Conservation (phyloP, 1,140 invertebrate species). For the Meloidogyne exigua region DNA sequence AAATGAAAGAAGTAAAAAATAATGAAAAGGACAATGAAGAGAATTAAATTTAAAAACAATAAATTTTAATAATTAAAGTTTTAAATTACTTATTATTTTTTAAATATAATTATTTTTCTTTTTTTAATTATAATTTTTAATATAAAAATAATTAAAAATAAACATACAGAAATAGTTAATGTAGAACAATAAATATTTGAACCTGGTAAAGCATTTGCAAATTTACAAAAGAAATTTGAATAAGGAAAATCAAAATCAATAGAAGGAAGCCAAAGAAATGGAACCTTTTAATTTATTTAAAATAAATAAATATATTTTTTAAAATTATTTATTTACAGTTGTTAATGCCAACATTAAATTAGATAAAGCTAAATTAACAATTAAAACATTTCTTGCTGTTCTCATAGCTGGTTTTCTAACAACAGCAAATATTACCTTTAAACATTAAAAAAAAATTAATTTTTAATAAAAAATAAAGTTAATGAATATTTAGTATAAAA, state of each 20-base stretch:
- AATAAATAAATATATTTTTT: slow-evolving; percentile 1
- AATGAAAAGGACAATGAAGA: neutral
- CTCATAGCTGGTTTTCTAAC: slow-evolving; percentile 58
- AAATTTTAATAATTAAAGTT: no score
- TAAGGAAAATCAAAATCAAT: slow-evolving; percentile 65
- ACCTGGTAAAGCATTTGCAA: slow-evolving; percentile 64
- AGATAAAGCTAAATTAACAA: slow-evolving; percentile 65
- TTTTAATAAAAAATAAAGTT: neutral
- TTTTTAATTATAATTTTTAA: neutral
- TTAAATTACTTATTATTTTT: neutral
- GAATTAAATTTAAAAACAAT: no score
- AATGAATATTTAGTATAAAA: no score
- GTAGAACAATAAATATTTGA: slow-evolving; percentile 66
- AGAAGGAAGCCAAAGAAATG: slow-evolving; percentile 64
- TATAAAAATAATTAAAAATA: neutral
- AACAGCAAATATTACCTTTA: slow-evolving; percentile 63
- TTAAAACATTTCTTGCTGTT: slow-evolving; percentile 64
- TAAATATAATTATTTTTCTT: neutral
- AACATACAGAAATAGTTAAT: slow-evolving; percentile 62
- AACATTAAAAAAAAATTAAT: neutral
- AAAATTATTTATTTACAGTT: neutral
- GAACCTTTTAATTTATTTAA: slow-evolving; percentile 58
- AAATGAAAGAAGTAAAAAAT: neutral
- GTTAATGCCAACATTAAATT: slow-evolving; percentile 60
- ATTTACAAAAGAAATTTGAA: slow-evolving; percentile 64